Conservation (phyloP, 2,113 vertebrate species). For the Crotalus viridis region DNA sequence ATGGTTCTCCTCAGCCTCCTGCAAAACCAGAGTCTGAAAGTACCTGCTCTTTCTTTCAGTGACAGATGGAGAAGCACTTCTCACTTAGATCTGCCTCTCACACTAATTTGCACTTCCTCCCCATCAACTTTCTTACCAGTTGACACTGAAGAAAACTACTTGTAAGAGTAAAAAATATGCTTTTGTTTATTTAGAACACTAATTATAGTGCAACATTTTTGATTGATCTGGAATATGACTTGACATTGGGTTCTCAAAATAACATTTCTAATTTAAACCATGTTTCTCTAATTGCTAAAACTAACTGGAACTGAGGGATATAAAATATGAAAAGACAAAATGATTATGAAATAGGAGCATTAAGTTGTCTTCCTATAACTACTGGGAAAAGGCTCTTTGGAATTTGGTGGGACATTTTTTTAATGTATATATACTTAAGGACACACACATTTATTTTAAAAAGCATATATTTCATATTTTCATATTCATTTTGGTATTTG, state of each 20-base stretch:
- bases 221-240: not conserved
- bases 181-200: not conserved
- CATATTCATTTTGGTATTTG: not conserved
- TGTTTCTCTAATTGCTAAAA: not conserved
- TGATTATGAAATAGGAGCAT: not conserved
- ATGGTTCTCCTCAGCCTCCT: not conserved
- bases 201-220: not conserved
- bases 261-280: not conserved
- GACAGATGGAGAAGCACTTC: not conserved
- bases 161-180: not conserved
- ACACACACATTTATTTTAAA: not conserved
- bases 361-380: not conserved
- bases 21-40: conserved; percentile 1
- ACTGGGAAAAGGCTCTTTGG: not conserved
- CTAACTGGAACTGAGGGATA: not conserved
- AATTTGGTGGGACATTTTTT: not conserved
- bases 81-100: not conserved
- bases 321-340: not conserved
- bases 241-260: not conserved
- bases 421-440: not conserved
- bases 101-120: not conserved
- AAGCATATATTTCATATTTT: not conserved
- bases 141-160: not conserved
- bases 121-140: not conserved
- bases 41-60: not conserved